Percentiles rank a stretch among this genome's conserved stretches.
phyloP scores from a whole-genome alignment of 1,140 invertebrate species.

The Heliconius hewitsoni region DNA sequence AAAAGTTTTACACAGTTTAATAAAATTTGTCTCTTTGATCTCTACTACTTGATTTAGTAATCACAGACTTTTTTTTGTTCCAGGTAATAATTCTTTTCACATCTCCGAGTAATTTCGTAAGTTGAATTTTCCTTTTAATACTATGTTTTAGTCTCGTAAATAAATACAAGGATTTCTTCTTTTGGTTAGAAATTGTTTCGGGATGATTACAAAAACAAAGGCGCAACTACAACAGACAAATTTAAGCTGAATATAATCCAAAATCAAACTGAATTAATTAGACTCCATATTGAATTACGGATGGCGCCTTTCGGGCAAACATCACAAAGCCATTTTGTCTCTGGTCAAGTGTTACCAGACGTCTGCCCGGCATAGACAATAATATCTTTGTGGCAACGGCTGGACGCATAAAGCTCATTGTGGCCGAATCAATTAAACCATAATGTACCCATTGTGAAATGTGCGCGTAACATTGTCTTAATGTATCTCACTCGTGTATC shows the following conservation, averaged over 20 bases:
- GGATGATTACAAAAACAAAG: constrained; percentile 27
- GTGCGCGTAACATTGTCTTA: constrained; percentile 75
- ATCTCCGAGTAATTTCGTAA: neutral
- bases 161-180: neutral
- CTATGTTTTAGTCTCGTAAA: neutral
- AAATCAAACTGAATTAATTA: constrained; percentile 68
- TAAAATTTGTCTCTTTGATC: constrained; percentile 1
- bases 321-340: constrained; percentile 80
- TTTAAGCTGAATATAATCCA: constrained; percentile 47
- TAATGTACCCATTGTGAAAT: constrained; percentile 77
- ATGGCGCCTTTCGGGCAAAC: constrained; percentile 72
- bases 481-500: constrained; percentile 76
- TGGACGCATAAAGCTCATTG: constrained; percentile 73
- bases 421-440: constrained; percentile 76
- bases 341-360: constrained; percentile 79
- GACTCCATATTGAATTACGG: constrained; percentile 75
- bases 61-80: constrained; percentile 12
- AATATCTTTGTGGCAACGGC: constrained; percentile 71
- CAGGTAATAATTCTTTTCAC: constrained; percentile 21
- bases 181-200: neutral
- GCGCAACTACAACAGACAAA: constrained; percentile 1
- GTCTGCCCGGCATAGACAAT: constrained; percentile 76
- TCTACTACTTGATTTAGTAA: neutral
- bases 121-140: neutral
- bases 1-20: constrained; percentile 13